Base-by-base conservation (phyloP, 92 coral and sea anemone genomes). In the Epizoanthus rinbou region DNA sequence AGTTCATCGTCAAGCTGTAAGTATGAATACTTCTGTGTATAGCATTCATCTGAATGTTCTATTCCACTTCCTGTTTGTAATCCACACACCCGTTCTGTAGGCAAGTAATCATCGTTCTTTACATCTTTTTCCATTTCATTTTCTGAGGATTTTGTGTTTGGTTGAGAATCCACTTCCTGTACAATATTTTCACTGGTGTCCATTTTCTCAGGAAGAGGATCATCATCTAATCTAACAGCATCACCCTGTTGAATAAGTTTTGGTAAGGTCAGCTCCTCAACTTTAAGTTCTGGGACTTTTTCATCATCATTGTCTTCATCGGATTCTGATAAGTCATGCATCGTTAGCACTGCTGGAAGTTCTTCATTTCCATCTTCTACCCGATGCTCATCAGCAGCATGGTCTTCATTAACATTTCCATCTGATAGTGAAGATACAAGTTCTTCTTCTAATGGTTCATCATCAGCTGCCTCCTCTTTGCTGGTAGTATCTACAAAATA, bases 241-340 rank as follows among this genome's bases (percentile, higher is more conserved):
- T 67, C 33, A 33, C 62, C 33, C 39, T 78, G 82, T n/a, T 62
- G 53, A 45, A 8, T 21, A 37, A 4, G 37, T 78, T 35, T 63
- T 5, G 50, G n/a, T 43, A 72, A 41, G 15, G 54, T 9, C 9
- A 78, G 52, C 58, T 78, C 71, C 57, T 78, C 82, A 18, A 78
- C 66, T 45, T 21, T 13, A 41, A 78, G 82, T 6, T 53, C 81
- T 5, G 81, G 69, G 53, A 19, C 24, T 33, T 43, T 14, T 65
- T 78, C 82, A 6, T 87, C 89, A 19, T 72, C 80, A 14, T 83
- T 58, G 2, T 54, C 79, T 53, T 84, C 89, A 74, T 74, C 63
- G 47, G 91, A 88, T 86, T 72, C 85, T 23, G 89, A 86, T 4
- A 93, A 85, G 71, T 93, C 97, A 79, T 91, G 90, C 94, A 93